Base-by-base conservation (phyloP, 2,113 vertebrate species). In the Gymnarchus niloticus region DNA sequence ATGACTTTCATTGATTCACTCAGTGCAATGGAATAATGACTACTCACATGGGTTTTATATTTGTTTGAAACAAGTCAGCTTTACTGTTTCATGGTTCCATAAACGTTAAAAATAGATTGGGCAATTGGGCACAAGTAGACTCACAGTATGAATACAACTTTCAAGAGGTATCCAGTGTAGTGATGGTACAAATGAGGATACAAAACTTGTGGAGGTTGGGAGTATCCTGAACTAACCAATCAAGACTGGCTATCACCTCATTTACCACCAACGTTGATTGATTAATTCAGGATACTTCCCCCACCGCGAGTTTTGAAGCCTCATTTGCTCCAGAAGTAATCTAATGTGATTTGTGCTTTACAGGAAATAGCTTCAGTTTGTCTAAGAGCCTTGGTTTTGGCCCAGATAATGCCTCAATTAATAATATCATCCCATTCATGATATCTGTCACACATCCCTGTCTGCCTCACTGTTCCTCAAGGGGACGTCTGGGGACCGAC, bases 331-430 rank as follows among this genome's bases (percentile, higher is more conserved):
- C n/a, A n/a, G n/a, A n/a, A n/a, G 56, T 25, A 23, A 6, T 3
- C 9, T 28, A 25, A 81, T 81, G 17, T 33, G 41, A 76, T 80
- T 87, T 86, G 14, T 48, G 23, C 54, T 80, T 56, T 19, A 83
- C 76, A 84, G 82, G 56, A 87, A 86, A 87, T 87, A 48, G 52
- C 80, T 86, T 87, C 46, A 23, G 23, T 25, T 80, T 21, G 41
- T 81, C 77, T 84, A 52, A 46, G 61, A 7, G 19, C 25, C 46
- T 81, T 81, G 65, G 84, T 73, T 83, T 76, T 77, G 57, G 85
- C 49, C 56, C 8, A 17, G 6, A 25, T 73, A 28, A 69, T 59
- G 54, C 19, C 25, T 9, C 2, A 57, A 25, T 10, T 85, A 84
- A 88, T 86, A 76, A 81, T 83, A 86, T 51, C 25, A 83, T 76